Evolutionary conservation across 30 jellyfish, hydroid and myxozoan genomes (phyloP).

Genomic region (Pelagia noctiluca): DNA sequence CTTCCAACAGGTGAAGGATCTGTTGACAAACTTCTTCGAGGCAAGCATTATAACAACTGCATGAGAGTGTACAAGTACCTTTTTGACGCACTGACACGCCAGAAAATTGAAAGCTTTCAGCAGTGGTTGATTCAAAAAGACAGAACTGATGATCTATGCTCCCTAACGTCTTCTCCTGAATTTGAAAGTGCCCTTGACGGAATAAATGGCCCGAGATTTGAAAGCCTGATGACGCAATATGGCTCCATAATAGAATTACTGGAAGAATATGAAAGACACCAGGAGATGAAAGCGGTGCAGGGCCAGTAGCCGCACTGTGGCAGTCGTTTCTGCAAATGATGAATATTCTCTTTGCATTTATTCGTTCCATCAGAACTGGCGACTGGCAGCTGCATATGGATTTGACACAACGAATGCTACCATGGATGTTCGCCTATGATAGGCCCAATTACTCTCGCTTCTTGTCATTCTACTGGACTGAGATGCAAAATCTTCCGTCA

Average conservation of each 20-base stretch:
- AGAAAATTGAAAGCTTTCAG: background rate
- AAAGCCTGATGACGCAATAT: background rate
- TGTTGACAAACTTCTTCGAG: conserved; percentile 18
- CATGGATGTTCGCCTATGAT: conserved; percentile 50
- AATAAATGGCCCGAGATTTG: background rate
- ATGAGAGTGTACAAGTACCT: conserved; percentile 25
- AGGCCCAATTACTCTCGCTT: conserved; percentile 42
- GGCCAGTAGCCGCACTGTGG: conserved; percentile 11
- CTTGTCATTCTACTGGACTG: conserved; percentile 41
- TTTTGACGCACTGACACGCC: conserved; percentile 14
- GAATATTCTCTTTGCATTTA: conserved; percentile 13
- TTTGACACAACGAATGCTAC: conserved; percentile 29
- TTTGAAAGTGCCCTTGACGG: background rate
- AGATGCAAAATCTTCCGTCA: conserved; percentile 6
- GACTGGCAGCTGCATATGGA: conserved; percentile 31
- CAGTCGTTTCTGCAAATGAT: conserved; percentile 34
- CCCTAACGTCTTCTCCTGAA: background rate
- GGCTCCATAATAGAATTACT: background rate
- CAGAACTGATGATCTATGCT: background rate
- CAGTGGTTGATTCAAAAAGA: background rate
- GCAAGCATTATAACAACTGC: conserved; percentile 61
- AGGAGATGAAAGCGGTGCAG: background rate
- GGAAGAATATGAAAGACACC: conserved; percentile 2
- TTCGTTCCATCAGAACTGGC: conserved; percentile 26
- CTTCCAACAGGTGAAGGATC: conserved; percentile 7